Base-by-base conservation (phyloP, 2,113 vertebrate genomes). In the Saccopteryx leptura region DNA sequence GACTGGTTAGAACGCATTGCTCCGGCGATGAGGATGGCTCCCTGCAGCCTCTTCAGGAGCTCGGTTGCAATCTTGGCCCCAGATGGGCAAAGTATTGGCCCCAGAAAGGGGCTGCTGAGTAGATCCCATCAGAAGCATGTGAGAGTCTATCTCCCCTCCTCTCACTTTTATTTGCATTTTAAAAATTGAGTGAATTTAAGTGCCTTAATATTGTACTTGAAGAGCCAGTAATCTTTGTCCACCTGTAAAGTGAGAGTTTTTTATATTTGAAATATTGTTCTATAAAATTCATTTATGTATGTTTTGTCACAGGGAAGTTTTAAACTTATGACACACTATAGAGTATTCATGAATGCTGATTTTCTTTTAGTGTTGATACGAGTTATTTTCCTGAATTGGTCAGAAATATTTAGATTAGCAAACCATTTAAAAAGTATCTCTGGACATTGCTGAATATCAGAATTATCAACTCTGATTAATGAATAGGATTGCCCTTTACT, bases 311-410 rank as follows among this genome's bases (percentile, higher is more conserved):
- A 63, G 46, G 31, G 18, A 78, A 33, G 2, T 83, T 33, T 83
- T 46, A 58, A 74, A 66, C 21, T 66, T 46, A 69, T 88, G 46
- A 63, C 81, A 79, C 12, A 39, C 6, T 78, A 63, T 46, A n/a
- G 46, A 63, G 19, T 60, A 54, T 63, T 84, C 7, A 63, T 79
- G 61, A 71, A 68, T 68, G 87, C 60, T n/a, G 14, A 21, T 85
- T 85, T 33, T 83, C 33, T 90, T 90, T 69, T 84, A 23, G 50
- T 66, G 24, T 50, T 66, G 31, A 19, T 90, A 48, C 0, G 4
- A 79, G 33, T 87, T 94, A 65, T n/a, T 48, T 88, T 68, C 79
- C 68, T 50, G n/a, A 82, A 69, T 76, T 82, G 46, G 13, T 82
- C 24, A n/a, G 39, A 61, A 83, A 76, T 71, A 63, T 86, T 85